Base-by-base conservation (phyloP, 2,797 vertebrate species). In the Lepilemur septentrionalis region DNA sequence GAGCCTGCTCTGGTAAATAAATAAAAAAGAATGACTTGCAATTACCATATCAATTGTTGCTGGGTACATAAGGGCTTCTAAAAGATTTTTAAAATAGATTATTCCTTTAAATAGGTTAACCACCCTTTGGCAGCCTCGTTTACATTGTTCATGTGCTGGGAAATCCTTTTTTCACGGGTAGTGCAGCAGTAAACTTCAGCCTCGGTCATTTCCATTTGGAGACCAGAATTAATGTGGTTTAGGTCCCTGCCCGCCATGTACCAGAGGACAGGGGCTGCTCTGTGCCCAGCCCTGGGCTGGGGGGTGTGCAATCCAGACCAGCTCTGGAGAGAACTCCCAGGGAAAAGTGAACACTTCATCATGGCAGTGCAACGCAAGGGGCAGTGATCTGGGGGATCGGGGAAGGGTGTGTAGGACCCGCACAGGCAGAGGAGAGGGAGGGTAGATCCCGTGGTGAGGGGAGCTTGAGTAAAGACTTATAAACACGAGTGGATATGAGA, bases 21-120 rank as follows among this genome's bases (percentile, higher is more conserved):
- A 89, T n/a, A 70, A 69, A 65, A 65, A 38, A 82, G n/a, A 86
- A 90, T 79, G 75, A 92, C 75, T 89, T 87, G 59, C 17, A 95
- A 96, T 94, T 96, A 96, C 70, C 75, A 30, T 97, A 89, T 96
- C 93, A 76, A 96, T 95, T 95, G 70, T 95, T 96, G 93, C 91
- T 91, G 91, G 75, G 82, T 86, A 97, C 95, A 95, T 70, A 91
- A 70, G 91, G 57, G 57, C 91, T 95, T 95, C 92, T 95, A 63
- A 94, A 97, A 96, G 92, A 91, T 93, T 95, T 96, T 90, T 75
- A 3, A 96, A 95, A 94, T 87, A 96, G 87, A 79, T 83, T 80
- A 80, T 72, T 93, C 75, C 96, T 87, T 97, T 95, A 97, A 97
- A 83, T 93, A 96, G 89, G 86, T 89, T 96, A 95, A 95, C 50